Base-by-base conservation (phyloP, 2,888 invertebrate species). In the Enchytraeus crypticus region DNA sequence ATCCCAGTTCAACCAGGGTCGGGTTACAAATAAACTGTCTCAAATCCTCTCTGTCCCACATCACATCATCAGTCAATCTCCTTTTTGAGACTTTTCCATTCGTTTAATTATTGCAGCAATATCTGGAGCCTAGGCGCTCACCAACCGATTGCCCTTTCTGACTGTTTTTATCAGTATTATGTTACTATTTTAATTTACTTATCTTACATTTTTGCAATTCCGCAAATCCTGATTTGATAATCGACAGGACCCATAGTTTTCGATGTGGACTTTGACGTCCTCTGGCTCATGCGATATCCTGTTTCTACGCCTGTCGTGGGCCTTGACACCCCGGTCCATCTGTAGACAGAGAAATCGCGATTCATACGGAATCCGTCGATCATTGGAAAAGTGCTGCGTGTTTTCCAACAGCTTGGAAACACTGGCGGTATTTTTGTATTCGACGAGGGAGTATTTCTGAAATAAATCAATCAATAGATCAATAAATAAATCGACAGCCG, bases 371-470 rank as follows among this genome's bases (percentile, higher is more conserved):
- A 60, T 57, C 47, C 60, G 45, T 5, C 46, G 29, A 27, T 46
- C n/a, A 49, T 56, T 56, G 14, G 60, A 53, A 47, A 60, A 60
- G 29, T 60, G 56, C 18, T 55, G 56, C 27, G 47, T 47, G 3
- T 33, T 33, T 27, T 46, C 26, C 26, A 47, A 23, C 33, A 60
- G 34, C 8, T 32, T 27, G n/a, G 30, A 23, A 5, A 60, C 14
- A 21, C 46, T 55, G 4, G 49, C 18, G 45, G 18, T 18, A 23
- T 54, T 34, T 21, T 23, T 46, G 60, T 32, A 60, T 32, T 60
- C 60, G 21, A 60, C 46, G 29, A 60, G 47, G 14, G 56, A 27
- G 34, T 60, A 60, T 26, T 49, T 21, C 60, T 60, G 21, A 57
- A 57, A 57, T 51, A 30, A 0, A 57, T 49, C 27, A 38, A 38